Base-by-base conservation (phyloP, 2,888 invertebrate species). In the Drosophila conformis region DNA sequence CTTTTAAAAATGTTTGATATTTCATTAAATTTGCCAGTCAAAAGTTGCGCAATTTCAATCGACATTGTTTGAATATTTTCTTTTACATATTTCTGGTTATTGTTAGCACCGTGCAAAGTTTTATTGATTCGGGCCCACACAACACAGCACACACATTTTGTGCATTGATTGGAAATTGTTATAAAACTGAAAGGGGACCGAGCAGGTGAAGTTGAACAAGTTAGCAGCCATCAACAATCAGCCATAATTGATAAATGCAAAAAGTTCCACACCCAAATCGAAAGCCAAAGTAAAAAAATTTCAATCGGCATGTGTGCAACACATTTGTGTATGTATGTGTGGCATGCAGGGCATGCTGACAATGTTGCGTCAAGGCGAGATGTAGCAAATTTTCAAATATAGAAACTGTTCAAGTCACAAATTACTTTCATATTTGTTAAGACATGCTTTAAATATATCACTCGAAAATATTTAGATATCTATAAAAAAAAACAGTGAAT, bases 191-290 rank as follows among this genome's bases (percentile, higher is more conserved):
- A 63, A 29, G 18, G 21, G 31, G 21, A 27, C 27, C 18, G 42
- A 49, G 21, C 68, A 64, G 63, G 69, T 80, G 21, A 67, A 70
- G 60, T 66, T 67, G 7, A 69, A 74, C 42, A 78, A 57, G 59
- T 52, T 56, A 57, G 54, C 80, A 64, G 27, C 35, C 46, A 33
- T 63, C 70, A 46, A 72, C 77, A 78, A 78, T 69, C 69, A 63
- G 58, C 46, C 66, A 69, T 78, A 78, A 78, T 78, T 81, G 68
- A 77, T 59, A 73, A 62, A 63, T 81, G 51, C 59, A 72, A 66
- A 72, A 78, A 76, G 56, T 75, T 78, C 42, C 27, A 21, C 40
- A 53, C 35, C 11, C 25, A 40, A 64, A 53, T 79, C 57, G 21
- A 65, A 62, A 48, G 18, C 13, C 27, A 48, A 51, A 29, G 8